Conservation (phyloP, 2,113 vertebrate genomes). For the Periophthalmodon schlosseri region DNA sequence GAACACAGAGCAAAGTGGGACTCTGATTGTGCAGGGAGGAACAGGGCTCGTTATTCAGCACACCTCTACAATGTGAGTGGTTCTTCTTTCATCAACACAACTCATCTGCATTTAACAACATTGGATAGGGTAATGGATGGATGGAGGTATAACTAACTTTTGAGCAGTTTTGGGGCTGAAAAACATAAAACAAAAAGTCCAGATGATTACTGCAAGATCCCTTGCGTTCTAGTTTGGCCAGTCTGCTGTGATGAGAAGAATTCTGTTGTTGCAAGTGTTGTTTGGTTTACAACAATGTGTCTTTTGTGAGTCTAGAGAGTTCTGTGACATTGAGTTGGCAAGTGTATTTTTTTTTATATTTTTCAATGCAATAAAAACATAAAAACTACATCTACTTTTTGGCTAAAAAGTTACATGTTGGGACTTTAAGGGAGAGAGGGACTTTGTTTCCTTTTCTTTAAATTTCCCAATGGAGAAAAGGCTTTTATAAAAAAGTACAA, state of each 20-base stretch:
- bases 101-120: constrained; percentile 24
- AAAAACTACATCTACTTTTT: too few relatives aligned
- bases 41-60: constrained; percentile 79
- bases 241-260: not conserved
- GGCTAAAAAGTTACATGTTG: too few relatives aligned
- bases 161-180: not conserved
- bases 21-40: constrained; percentile 81
- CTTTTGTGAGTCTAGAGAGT: too few relatives aligned
- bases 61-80: constrained; percentile 44
- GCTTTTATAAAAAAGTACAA: too few relatives aligned
- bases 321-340: too few relatives aligned
- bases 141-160: not conserved
- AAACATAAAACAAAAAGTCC: not conserved
- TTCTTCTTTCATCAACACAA: constrained; percentile 40
- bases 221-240: not conserved
- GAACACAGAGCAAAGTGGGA: constrained; percentile 74
- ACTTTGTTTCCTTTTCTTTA: too few relatives aligned
- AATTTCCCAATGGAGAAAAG: too few relatives aligned
- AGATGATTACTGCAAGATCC: not conserved
- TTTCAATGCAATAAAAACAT: too few relatives aligned
- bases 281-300: too few relatives aligned
- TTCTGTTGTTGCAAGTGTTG: not conserved
- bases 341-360: too few relatives aligned
- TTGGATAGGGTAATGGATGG: not conserved
- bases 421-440: too few relatives aligned